Conservation (phyloP, 2,888 invertebrate genomes). For the Melanargia galathea region DNA sequence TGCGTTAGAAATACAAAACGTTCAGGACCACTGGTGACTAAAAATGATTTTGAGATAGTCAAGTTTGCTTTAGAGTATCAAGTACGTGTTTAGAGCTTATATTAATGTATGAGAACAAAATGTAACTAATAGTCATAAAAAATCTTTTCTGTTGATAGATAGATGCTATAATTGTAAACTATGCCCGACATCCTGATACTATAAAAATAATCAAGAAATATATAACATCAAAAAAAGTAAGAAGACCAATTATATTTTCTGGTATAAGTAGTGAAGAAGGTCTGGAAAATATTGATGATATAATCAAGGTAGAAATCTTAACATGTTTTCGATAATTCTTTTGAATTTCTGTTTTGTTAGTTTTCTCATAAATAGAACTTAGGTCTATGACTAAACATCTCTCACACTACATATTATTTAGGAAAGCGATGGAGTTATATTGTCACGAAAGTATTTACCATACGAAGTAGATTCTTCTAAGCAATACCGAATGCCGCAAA, state of each 20-base stretch:
- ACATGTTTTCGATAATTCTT: not conserved
- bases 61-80: slow-evolving; percentile 54
- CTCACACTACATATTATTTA: slow-evolving; percentile 38
- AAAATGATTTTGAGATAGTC: slow-evolving; percentile 53
- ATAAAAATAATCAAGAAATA: slow-evolving; percentile 45
- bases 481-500: slow-evolving; percentile 49
- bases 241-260: slow-evolving; percentile 51
- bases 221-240: slow-evolving; percentile 42
- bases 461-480: slow-evolving; percentile 54
- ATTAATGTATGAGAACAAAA: not conserved
- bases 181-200: slow-evolving; percentile 46
- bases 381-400: no score
- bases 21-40: slow-evolving; percentile 48
- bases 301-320: slow-evolving; percentile 49
- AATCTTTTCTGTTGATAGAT: slow-evolving; percentile 42
- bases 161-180: slow-evolving; percentile 53
- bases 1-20: slow-evolving; percentile 51
- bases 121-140: not conserved
- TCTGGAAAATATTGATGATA: slow-evolving; percentile 56
- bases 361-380: no score
- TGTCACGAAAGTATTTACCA: slow-evolving; percentile 61
- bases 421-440: slow-evolving; percentile 62
- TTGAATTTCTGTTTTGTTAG: not conserved
- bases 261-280: slow-evolving; percentile 60
- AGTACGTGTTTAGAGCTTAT: slow-evolving; percentile 41